Evolutionary conservation across 2,113 vertebrate species (phyloP).

Genomic region (Actenoides hombroni): DNA sequence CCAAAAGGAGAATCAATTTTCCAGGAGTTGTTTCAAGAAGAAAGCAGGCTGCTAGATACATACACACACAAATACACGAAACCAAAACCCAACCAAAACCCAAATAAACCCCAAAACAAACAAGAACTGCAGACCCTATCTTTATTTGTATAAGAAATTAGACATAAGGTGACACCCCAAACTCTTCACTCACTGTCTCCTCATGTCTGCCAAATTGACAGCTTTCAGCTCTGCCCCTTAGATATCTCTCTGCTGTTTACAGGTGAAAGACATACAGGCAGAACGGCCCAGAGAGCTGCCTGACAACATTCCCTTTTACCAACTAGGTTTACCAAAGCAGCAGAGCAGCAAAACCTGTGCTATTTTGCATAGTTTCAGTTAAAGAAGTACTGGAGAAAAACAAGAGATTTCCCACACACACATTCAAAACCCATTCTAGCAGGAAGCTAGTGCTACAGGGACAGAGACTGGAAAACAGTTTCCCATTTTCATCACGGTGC

Average conservation of each 20-base stretch:
- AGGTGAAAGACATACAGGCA: background rate
- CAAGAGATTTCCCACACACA: background rate
- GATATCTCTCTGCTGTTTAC: background rate
- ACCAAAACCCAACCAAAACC: background rate
- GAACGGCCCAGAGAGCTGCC: background rate
- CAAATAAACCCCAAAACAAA: background rate
- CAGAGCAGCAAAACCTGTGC: rapidly evolving
- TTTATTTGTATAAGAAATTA: background rate
- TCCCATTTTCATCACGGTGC: background rate
- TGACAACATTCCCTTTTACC: background rate
- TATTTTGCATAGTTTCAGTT: background rate
- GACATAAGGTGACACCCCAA: background rate
- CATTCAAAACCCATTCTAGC: background rate
- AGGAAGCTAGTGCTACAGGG: background rate
- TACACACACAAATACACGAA: background rate
- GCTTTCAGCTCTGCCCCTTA: background rate
- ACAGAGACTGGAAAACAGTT: background rate
- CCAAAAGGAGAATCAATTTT: background rate
- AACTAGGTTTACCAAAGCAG: background rate
- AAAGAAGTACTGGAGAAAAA: background rate
- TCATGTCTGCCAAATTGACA: background rate
- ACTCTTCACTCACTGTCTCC: background rate
- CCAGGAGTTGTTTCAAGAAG: background rate
- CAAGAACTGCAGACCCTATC: background rate
- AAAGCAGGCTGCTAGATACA: background rate